Evolutionary conservation across 2,797 vertebrate species (phyloP).

Genomic region (Alcedo quadribrachys): DNA sequence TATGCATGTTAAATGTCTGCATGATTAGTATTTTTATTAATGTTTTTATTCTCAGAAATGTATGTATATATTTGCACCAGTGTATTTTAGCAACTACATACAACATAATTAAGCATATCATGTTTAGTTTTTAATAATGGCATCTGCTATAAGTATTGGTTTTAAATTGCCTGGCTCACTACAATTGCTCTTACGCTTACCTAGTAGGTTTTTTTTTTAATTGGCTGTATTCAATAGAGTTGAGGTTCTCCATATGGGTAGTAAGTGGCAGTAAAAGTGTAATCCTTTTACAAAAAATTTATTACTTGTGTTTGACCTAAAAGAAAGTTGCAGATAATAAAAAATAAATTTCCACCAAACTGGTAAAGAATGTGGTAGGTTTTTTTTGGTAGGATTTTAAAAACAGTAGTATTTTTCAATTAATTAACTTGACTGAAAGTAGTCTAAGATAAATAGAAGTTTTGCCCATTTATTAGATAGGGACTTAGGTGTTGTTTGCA

Average conservation of each 20-base stretch:
- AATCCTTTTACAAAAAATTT: not conserved
- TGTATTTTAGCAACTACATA: not conserved
- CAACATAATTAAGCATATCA: not conserved
- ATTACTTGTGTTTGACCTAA: not conserved
- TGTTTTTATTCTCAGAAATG: not conserved
- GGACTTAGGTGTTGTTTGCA: not conserved
- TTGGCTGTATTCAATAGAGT: not conserved
- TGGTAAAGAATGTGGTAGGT: not conserved
- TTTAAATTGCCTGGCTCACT: not conserved
- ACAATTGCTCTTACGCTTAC: not conserved
- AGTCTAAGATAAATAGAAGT: not conserved
- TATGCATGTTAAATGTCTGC: not conserved
- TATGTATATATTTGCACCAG: not conserved
- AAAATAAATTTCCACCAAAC: not conserved
- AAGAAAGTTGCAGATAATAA: not conserved
- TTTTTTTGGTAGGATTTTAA: not conserved
- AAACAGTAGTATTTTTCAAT: not conserved
- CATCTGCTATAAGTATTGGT: not conserved
- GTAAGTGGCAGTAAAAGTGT: not conserved
- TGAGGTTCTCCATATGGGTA: not conserved
- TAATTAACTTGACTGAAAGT: not conserved
- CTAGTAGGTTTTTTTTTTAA: not conserved
- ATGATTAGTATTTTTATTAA: not conserved
- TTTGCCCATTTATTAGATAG: not conserved
- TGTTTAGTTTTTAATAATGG: not conserved